These are phyloP conservation scores for Vollenhovia emeryi DNA, from an alignment of 1,140 invertebrate genomes.

Conservation along the genomic window DNA sequence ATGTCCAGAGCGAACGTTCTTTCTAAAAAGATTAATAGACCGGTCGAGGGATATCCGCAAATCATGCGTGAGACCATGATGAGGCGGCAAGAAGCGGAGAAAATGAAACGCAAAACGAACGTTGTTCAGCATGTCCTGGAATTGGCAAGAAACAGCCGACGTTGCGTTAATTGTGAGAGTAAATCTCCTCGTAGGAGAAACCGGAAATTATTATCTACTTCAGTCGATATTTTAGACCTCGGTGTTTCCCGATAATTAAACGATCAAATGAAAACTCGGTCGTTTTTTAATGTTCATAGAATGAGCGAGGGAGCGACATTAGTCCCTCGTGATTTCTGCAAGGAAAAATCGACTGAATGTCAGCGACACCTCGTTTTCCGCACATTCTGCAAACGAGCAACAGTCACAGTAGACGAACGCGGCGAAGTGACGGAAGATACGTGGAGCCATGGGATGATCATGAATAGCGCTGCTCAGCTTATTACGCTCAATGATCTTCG, in stretches of 20 bases:
- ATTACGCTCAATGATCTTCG: slow-evolving; percentile 65
- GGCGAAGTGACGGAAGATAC: slow-evolving; percentile 60
- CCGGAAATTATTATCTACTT: not conserved
- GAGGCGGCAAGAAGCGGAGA: not conserved
- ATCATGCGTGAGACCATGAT: slow-evolving; percentile 23
- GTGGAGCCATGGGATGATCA: slow-evolving; percentile 64
- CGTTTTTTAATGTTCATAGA: not conserved
- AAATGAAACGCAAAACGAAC: slow-evolving; percentile 5
- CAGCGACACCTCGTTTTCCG: not conserved
- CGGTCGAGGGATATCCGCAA: slow-evolving; percentile 19
- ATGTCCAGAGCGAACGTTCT: not conserved
- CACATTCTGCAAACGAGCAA: not conserved
- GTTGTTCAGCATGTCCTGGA: not conserved
- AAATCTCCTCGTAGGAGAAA: not conserved
- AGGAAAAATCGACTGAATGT: not conserved
- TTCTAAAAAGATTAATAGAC: not conserved
- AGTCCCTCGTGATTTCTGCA: not conserved
- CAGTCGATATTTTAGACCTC: not conserved
- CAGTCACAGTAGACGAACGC: not conserved
- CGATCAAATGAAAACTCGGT: not conserved
- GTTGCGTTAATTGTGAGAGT: not conserved
- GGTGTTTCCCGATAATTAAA: not conserved
- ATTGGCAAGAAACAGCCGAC: not conserved
- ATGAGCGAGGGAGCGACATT: not conserved
- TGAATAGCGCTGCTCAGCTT: slow-evolving; percentile 49